These are phyloP conservation scores for Anolis apletophallus DNA, from an alignment of 2,797 vertebrate genomes.

Conservation along the genomic window DNA sequence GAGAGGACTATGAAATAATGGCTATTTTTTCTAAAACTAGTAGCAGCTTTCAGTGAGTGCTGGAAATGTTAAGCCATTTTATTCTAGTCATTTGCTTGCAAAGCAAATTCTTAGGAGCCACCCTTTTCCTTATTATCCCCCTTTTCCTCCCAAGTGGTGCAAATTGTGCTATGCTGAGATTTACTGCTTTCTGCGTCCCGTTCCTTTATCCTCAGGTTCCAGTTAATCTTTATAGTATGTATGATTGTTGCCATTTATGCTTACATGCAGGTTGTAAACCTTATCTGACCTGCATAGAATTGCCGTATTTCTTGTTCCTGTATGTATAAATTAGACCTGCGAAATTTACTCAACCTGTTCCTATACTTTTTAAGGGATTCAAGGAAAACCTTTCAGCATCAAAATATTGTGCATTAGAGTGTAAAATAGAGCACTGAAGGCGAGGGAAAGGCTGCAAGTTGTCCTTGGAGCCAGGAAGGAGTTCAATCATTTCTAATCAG, in stretches of 20 bases:
- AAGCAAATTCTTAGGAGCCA: background rate
- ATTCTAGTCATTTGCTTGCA: conserved; percentile 11
- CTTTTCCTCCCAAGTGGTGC: background rate
- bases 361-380: background rate
- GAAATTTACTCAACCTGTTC: background rate
- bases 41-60: conserved; percentile 15
- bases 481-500: background rate
- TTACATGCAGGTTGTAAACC: conserved; percentile 39
- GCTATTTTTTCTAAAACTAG: background rate
- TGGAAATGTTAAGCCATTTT: background rate
- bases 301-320: conserved; percentile 29
- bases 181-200: conserved; percentile 4
- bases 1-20: background rate
- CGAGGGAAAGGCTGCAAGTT: background rate
- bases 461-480: background rate
- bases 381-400: background rate
- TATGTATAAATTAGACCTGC: conserved; percentile 13
- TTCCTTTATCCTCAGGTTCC: conserved; percentile 29
- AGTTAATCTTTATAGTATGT: background rate
- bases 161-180: background rate
- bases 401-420: background rate
- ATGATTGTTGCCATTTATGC: background rate
- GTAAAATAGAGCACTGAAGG: background rate
- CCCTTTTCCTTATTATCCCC: background rate
- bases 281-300: conserved; percentile 3